Evolutionary conservation across 30 jellyfish, hydroid and myxozoan genomes (phyloP).

Genomic region (Hydractinia symbiolongicarpus): DNA sequence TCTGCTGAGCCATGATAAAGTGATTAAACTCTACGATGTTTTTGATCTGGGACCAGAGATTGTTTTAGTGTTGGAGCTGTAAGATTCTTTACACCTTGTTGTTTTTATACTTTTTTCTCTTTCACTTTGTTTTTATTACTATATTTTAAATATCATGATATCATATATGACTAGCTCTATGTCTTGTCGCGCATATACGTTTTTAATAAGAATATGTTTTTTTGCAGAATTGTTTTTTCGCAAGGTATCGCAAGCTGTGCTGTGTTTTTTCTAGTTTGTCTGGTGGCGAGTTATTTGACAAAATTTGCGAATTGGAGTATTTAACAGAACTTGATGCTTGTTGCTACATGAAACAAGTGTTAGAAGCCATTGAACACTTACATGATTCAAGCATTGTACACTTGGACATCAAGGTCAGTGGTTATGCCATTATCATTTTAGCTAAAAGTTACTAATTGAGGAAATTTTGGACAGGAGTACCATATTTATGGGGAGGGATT

Average conservation of each 20-base stretch:
- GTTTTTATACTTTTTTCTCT: not conserved
- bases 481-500: not conserved
- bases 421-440: not conserved
- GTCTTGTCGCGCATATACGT: not conserved
- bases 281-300: slow-evolving; percentile 96
- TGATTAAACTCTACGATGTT: slow-evolving; percentile 69
- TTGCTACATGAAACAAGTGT: slow-evolving; percentile 71
- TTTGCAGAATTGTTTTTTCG: no score
- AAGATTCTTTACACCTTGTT: slow-evolving; percentile 25
- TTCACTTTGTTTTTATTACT: not conserved
- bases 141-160: not conserved
- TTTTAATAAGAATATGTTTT: not conserved
- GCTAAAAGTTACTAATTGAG: not conserved
- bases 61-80: slow-evolving; percentile 80
- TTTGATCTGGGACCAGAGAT: slow-evolving; percentile 65
- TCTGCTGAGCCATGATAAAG: slow-evolving; percentile 63
- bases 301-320: slow-evolving; percentile 72
- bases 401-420: slow-evolving; percentile 81
- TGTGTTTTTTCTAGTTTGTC: slow-evolving; percentile 41
- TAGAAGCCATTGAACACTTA: slow-evolving; percentile 70
- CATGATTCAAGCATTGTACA: slow-evolving; percentile 75
- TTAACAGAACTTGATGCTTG: slow-evolving; percentile 87
- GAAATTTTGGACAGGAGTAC: not conserved
- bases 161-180: not conserved
- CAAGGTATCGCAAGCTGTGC: no score